These are phyloP conservation scores for Pocillopora damicornis DNA, from an alignment of 64 coral and sea anemone genomes.

Conservation along the genomic window DNA sequence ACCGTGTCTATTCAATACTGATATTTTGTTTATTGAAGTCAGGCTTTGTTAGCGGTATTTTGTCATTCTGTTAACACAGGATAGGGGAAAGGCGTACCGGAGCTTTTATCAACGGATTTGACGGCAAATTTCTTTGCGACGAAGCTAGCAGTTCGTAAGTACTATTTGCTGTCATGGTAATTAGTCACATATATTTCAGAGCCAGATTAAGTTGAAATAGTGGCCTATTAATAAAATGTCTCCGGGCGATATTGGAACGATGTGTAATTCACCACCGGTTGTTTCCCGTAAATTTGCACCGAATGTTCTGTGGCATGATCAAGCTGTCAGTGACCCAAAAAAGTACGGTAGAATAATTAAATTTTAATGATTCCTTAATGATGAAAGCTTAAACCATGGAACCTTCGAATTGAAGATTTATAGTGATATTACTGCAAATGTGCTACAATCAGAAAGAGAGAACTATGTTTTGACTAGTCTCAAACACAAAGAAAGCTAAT, in stretches of 20 bases:
- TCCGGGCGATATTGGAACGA: background rate
- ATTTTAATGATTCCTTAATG: conserved; percentile 37
- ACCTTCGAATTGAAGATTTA: background rate
- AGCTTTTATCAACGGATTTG: background rate
- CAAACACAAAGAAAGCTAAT: background rate
- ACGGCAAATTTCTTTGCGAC: conserved; percentile 6
- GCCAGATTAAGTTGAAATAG: background rate
- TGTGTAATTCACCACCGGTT: background rate
- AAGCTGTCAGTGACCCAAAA: background rate
- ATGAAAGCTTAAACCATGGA: background rate
- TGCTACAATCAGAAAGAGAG: no score
- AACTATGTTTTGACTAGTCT: background rate
- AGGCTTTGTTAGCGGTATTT: background rate
- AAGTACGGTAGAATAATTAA: conserved; percentile 10
- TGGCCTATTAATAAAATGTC: conserved; percentile 11
- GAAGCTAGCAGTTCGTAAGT: conserved; percentile 11
- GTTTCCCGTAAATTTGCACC: no score
- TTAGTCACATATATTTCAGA: background rate
- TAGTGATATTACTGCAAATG: background rate
- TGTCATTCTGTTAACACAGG: background rate
- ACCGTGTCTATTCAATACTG: background rate
- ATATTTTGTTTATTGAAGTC: background rate
- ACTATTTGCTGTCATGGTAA: conserved; percentile 10
- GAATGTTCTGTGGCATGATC: background rate
- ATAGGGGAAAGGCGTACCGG: no score